Conservation (phyloP, 2,888 invertebrate genomes). For the Troilus luridus region DNA sequence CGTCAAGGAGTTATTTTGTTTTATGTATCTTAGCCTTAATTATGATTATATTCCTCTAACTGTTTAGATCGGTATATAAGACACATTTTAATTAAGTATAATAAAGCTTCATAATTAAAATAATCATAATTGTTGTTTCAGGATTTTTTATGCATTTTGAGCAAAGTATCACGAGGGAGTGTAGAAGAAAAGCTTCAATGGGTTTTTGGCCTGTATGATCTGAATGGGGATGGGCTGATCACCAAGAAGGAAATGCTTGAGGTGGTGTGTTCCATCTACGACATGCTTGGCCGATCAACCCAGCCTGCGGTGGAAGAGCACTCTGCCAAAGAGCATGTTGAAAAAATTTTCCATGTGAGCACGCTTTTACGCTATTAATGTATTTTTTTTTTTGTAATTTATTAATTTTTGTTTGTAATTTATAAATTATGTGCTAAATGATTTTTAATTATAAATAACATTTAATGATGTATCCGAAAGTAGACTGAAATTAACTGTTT, state of each 20-base stretch:
- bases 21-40: too few species aligned
- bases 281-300: slow-evolving; percentile 86
- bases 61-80: background rate
- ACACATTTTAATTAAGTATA: background rate
- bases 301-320: slow-evolving; percentile 80
- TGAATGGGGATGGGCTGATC: slow-evolving; percentile 88
- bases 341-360: slow-evolving; percentile 87
- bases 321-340: slow-evolving; percentile 87
- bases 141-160: slow-evolving; percentile 88
- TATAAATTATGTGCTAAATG: background rate
- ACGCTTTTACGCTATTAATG: background rate
- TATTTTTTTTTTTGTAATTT: background rate
- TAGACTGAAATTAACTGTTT: background rate
- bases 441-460: too few species aligned
- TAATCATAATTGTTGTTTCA: slow-evolving; percentile 69
- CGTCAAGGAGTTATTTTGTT: too few species aligned
- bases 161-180: slow-evolving; percentile 86
- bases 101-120: background rate
- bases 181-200: slow-evolving; percentile 89
- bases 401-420: background rate
- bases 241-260: slow-evolving; percentile 87
- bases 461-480: background rate
- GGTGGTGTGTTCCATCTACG: slow-evolving; percentile 88
- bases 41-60: too few species aligned
- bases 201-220: slow-evolving; percentile 90